A percentile compares a stretch with the other conserved stretches of the same genome.
Conservation (phyloP, 2,888 invertebrate species). For the Conistra vaccinii region DNA sequence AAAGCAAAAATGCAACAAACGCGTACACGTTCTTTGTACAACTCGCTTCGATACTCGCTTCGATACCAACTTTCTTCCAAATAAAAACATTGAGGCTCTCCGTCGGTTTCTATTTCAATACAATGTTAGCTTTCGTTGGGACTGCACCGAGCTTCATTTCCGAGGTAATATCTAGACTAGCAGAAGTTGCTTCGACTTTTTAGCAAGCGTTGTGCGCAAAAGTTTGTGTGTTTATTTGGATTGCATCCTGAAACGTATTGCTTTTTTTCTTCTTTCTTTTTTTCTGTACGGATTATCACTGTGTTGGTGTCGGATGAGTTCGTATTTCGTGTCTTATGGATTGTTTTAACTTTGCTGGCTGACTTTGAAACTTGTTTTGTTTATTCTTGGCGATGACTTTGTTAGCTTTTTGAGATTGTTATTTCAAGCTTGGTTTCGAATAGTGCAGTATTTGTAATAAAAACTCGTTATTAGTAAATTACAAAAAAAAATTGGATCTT, state of each 20-base stretch:
- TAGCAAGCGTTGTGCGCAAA: constrained; percentile 55
- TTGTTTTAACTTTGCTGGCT: constrained; percentile 30
- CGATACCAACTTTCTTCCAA: constrained; percentile 61
- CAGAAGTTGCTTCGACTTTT: constrained; percentile 63
- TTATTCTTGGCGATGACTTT: background rate
- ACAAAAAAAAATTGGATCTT: too few relatives aligned
- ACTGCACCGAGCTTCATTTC: constrained; percentile 66
- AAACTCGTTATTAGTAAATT: too few relatives aligned
- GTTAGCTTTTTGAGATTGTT: background rate
- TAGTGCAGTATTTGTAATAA: background rate
- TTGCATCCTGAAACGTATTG: constrained; percentile 58
- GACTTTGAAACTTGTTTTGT: constrained; percentile 17
- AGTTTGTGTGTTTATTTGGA: constrained; percentile 62
- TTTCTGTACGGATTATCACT: constrained; percentile 44
- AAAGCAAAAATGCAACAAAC: constrained; percentile 25
- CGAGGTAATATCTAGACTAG: constrained; percentile 67
- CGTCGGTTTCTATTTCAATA: constrained; percentile 67
- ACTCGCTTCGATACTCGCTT: constrained; percentile 60
- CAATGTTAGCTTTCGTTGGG: constrained; percentile 67
- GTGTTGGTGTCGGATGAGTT: constrained; percentile 47
- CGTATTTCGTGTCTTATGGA: constrained; percentile 35
- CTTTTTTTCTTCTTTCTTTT: constrained; percentile 40
- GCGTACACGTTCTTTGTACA: constrained; percentile 20
- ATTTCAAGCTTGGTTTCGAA: background rate
- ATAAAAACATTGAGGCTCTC: constrained; percentile 64